Base-by-base conservation (phyloP, 2,797 vertebrate genomes). In the Champsocephalus esox region DNA sequence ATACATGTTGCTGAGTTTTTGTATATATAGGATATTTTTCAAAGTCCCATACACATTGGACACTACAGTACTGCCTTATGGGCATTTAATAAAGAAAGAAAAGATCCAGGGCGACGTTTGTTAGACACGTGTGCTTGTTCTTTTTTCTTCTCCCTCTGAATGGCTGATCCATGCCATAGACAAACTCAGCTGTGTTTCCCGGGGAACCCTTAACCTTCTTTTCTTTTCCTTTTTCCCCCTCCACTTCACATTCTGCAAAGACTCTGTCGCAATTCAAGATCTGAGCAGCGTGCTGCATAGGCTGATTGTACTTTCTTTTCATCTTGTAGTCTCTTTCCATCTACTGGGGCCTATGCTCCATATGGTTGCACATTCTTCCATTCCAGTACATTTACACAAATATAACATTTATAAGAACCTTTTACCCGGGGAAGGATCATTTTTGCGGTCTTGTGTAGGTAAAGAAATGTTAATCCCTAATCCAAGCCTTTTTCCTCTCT, bases 321-420 rank as follows among this genome's bases (percentile, higher is more conserved):
- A 83, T 83, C 41, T 66, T 19, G 1, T 19, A 41, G 21, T 81
- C 61, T 77, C 70, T 69, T 82, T 87, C 14, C 3, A 38, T 80
- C 65, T 34, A 4, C n/a, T n/a, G 48, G 17, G 5, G 73, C 32
- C 58, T 19, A 62, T 41, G 14, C 28, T 28, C 17, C 45, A 21
- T 54, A 14, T 5, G 24, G 5, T 14, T 41, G 9, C 38, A 44
- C 5, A n/a, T 75, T 62, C 75, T 70, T n/a, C 2, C 66, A 9
- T 52, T 56, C 32, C 69, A 66, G 16, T 44, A 63, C 43, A 71
- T 66, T 61, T 32, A 56, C 32, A 71, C 43, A 10, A 52, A 55
- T 66, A 45, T 60, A n/a, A 71, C 11, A 75, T 62, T 52, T 50
- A 61, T 46, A 79, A 58, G n/a, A 1, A 45, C 7, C 2, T 67